phyloP scores from a whole-genome alignment of 2,888 invertebrate genomes.

The Synanthedon tipuliformis region DNA sequence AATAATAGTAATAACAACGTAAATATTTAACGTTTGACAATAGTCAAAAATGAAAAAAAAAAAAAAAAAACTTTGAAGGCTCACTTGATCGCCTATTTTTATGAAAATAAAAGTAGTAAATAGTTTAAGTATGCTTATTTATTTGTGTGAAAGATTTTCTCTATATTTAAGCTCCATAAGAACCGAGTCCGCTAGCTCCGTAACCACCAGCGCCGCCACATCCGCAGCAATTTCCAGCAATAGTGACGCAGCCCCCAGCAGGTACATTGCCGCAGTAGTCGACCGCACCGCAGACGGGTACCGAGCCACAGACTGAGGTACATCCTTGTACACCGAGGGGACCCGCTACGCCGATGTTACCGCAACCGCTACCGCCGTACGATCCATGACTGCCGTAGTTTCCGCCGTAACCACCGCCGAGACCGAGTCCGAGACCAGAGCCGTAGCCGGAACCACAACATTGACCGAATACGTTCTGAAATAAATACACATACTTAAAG shows the following conservation, averaged over 20 bases:
- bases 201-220: neutral
- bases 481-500: neutral
- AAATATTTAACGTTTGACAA: too few species aligned
- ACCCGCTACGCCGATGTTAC: neutral
- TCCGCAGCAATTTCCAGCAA: neutral
- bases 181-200: neutral
- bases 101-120: too few species aligned
- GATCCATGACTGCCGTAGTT: neutral
- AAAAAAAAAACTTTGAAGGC: too few species aligned
- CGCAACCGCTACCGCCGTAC: neutral
- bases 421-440: neutral
- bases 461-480: neutral
- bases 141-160: too few species aligned
- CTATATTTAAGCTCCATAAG: neutral
- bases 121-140: too few species aligned
- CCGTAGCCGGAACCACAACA: neutral
- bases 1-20: too few species aligned
- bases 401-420: neutral
- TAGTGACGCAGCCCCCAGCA: neutral
- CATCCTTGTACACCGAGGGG: neutral
- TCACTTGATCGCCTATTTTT: too few species aligned
- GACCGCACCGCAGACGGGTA: neutral
- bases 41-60: too few species aligned
- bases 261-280: neutral
- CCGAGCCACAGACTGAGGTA: neutral